Evolutionary conservation across 2,797 vertebrate genomes (phyloP).

Genomic region (Enteromius argenteus): DNA sequence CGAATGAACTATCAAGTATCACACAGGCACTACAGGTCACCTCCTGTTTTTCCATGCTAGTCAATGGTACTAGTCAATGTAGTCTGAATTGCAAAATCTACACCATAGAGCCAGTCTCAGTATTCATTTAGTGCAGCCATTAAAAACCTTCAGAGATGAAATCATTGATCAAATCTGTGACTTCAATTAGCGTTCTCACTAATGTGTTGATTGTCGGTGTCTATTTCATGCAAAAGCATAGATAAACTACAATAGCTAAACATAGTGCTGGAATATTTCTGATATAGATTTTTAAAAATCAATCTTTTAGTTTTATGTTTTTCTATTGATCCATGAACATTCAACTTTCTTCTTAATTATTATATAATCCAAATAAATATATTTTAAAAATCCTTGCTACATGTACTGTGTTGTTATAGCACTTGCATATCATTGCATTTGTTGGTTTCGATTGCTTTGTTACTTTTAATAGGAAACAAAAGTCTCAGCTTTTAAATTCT

Average conservation of each 20-base stretch:
- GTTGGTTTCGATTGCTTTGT: background rate
- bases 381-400: too few relatives aligned
- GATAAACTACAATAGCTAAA: background rate
- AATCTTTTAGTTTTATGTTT: background rate
- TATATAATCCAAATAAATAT: too few relatives aligned
- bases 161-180: background rate
- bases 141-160: background rate
- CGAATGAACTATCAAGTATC: slow-evolving; percentile 27
- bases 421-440: too few relatives aligned
- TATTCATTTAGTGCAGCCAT: background rate
- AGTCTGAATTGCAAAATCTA: background rate
- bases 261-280: background rate
- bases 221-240: background rate
- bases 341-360: too few relatives aligned
- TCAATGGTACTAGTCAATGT: background rate
- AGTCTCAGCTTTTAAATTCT: background rate
- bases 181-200: background rate
- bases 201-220: background rate
- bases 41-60: background rate
- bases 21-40: slow-evolving; percentile 8
- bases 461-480: background rate
- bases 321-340: background rate
- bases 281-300: background rate
- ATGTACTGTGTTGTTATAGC: too few relatives aligned
- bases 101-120: background rate